Base-by-base conservation (phyloP, 2,888 invertebrate genomes). In the Cryptus armator region DNA sequence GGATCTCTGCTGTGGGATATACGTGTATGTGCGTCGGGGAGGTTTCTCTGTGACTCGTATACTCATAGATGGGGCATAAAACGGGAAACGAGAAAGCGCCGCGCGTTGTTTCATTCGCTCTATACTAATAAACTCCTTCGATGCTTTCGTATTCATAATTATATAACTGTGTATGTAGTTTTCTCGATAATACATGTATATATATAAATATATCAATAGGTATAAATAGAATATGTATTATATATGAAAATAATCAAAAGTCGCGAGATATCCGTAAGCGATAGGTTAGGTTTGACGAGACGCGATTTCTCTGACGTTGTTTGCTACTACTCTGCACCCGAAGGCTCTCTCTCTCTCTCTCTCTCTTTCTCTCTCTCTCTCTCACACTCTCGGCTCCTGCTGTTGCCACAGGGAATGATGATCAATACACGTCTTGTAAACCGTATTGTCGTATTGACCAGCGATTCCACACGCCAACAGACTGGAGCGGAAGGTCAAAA, bases 361-460 rank as follows among this genome's bases (percentile, higher is more conserved):
- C 44, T 29, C n/a, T n/a, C n/a, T n/a, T n/a, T 37, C 37, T 37
- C 37, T 37, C 37, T 37, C 37, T 37, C 37, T 5, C 37, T 37
- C 37, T 37, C 44, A 16, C 74, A 62, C 29, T 59, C 32, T 64
- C 12, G 6, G 74, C 44, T 48, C 19, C 29, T 44, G 56, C 43
- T 72, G 48, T 43, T 84, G 56, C 74, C 48, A 16, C 46, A 44
- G 72, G 70, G 80, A 76, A 77, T 56, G 59, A 75, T 87, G 83
- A 87, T 87, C 87, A 87, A 87, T 87, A 87, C 83, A 71, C 86
- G 86, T 86, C 79, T 83, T 85, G 76, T 80, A 87, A 87, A 81
- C 64, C 71, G 68, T 81, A 86, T 87, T 84, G 86, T 85, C 85
- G 86, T 86, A 86, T 86, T 86, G 86, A 87, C 87, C 85, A 87